Conservation (phyloP, 2,888 invertebrate species). For the Cephus spinipes region DNA sequence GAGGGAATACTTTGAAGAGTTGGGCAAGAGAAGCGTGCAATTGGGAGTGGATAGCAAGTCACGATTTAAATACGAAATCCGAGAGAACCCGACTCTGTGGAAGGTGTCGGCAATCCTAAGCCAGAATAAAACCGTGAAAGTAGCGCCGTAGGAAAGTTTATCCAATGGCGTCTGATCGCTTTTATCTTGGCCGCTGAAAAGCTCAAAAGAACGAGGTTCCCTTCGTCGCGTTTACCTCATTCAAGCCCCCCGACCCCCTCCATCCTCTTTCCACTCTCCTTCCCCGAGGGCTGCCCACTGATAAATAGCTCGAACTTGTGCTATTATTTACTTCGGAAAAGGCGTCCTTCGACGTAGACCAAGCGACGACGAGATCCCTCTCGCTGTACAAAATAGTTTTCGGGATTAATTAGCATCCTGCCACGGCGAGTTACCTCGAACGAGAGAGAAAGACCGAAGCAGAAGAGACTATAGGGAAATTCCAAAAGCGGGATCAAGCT, state of each 20-base stretch:
- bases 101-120: not conserved
- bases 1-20: not conserved
- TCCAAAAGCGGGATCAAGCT: not conserved
- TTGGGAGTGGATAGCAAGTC: not conserved
- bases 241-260: not conserved
- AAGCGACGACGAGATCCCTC: not conserved
- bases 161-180: conserved; percentile 14
- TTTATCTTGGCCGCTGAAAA: conserved; percentile 12
- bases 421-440: not conserved
- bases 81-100: not conserved
- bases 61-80: not conserved
- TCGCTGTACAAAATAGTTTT: conserved; percentile 5
- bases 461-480: not conserved
- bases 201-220: conserved; percentile 3
- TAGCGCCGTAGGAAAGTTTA: conserved; percentile 22
- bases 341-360: not conserved
- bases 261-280: not conserved
- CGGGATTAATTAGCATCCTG: conserved; percentile 6
- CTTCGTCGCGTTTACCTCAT: not conserved
- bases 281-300: not conserved
- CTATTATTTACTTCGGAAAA: conserved; percentile 4
- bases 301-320: conserved; percentile 5
- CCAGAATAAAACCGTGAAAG: not conserved
- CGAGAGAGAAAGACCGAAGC: not conserved
- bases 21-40: not conserved